Evolutionary conservation across 2,888 invertebrate genomes (phyloP).

Genomic region (Matsumyia berberina): DNA sequence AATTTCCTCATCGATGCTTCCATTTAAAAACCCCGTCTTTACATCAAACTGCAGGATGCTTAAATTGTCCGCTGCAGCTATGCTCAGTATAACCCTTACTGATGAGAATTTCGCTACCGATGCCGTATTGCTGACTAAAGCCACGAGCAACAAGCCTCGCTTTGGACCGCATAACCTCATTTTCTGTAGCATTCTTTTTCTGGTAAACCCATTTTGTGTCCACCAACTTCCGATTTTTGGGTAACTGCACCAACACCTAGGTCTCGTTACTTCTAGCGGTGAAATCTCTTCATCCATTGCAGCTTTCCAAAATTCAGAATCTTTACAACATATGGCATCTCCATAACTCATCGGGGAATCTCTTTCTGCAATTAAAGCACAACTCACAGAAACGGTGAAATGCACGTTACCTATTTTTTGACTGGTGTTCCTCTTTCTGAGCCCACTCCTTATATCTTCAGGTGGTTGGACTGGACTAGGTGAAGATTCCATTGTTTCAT

Average conservation of each 20-base stretch:
- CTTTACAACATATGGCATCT: conserved; percentile 30
- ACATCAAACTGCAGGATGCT: no score
- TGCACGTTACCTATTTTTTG: background rate
- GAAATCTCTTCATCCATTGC: conserved; percentile 74
- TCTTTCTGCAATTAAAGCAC: conserved; percentile 3
- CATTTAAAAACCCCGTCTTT: no score
- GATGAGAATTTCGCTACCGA: no score
- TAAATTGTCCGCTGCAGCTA: no score
- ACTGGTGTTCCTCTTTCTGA: background rate
- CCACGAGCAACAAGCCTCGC: conserved; percentile 79
- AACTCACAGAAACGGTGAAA: background rate
- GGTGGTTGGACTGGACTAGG: background rate
- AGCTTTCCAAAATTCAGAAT: conserved; percentile 54
- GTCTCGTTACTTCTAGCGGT: conserved; percentile 61
- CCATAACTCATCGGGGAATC: conserved; percentile 10
- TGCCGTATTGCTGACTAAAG: conserved; percentile 76
- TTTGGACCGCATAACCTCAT: conserved; percentile 66
- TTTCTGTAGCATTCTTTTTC: conserved; percentile 65
- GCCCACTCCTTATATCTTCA: background rate
- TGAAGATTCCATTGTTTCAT: no score
- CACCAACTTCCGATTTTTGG: conserved; percentile 66
- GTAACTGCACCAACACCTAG: conserved; percentile 66
- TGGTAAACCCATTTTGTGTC: conserved; percentile 78
- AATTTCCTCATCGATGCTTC: no score
- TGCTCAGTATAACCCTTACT: no score